phyloP scores from a whole-genome alignment of 1,140 invertebrate species.

The Orussus abietinus region DNA sequence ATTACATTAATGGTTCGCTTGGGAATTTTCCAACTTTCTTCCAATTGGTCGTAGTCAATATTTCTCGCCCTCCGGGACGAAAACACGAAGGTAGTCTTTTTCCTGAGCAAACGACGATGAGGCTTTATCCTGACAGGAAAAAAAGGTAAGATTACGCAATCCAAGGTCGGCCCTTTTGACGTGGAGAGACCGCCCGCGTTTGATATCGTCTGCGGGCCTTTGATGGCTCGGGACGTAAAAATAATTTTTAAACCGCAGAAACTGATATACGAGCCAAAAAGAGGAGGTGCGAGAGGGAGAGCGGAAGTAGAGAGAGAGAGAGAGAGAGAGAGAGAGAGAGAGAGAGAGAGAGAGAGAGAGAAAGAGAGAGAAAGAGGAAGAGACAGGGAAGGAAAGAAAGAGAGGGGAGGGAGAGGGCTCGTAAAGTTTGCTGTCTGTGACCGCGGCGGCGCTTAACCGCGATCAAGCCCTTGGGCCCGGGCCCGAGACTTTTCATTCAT shows the following conservation, averaged over 20 bases:
- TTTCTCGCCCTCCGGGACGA: too few relatives aligned
- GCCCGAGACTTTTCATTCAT: slow-evolving; percentile 40
- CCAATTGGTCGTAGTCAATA: too few relatives aligned
- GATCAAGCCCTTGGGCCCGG: slow-evolving; percentile 37
- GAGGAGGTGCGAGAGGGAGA: not conserved
- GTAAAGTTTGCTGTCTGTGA: slow-evolving; percentile 48
- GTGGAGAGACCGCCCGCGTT: too few relatives aligned
- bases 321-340: slow-evolving; percentile 16
- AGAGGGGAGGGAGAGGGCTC: slow-evolving; percentile 27
- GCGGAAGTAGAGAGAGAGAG: too few relatives aligned
- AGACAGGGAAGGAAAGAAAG: slow-evolving; percentile 4
- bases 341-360: slow-evolving; percentile 18
- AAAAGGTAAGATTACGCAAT: too few relatives aligned
- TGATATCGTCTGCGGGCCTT: slow-evolving; percentile 23
- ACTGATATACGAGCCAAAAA: slow-evolving; percentile 43
- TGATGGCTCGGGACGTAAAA: slow-evolving; percentile 39
- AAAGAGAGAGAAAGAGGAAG: slow-evolving; percentile 7
- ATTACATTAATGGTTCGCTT: too few relatives aligned
- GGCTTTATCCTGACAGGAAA: too few relatives aligned
- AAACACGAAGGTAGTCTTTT: too few relatives aligned
- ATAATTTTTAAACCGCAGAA: slow-evolving; percentile 47
- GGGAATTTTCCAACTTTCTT: too few relatives aligned
- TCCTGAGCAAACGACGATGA: too few relatives aligned
- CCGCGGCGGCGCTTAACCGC: slow-evolving; percentile 42
- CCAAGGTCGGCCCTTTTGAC: too few relatives aligned